These are phyloP conservation scores for Caenorhabditis becei DNA, from an alignment of 2,888 invertebrate species.

Conservation along the genomic window DNA sequence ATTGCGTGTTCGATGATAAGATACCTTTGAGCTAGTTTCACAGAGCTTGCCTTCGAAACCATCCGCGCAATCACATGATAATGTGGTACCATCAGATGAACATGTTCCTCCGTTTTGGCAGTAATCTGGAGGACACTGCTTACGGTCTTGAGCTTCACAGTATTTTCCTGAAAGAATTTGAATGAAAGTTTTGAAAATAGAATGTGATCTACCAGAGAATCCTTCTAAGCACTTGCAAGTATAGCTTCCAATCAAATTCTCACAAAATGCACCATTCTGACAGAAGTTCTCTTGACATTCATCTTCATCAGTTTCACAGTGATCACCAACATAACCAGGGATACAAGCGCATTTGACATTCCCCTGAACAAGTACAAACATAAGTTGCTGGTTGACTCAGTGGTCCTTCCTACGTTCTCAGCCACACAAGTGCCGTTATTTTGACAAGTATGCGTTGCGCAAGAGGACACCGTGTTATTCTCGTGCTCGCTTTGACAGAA, in stretches of 20 bases:
- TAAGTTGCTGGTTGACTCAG: background rate
- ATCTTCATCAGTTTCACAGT: slow-evolving; percentile 93
- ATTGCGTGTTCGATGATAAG: background rate
- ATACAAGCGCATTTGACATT: slow-evolving; percentile 93
- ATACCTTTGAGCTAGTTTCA: slow-evolving; percentile 33
- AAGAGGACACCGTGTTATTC: slow-evolving; percentile 21
- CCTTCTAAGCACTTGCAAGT: slow-evolving; percentile 70
- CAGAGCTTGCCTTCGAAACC: slow-evolving; percentile 51
- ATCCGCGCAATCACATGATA: slow-evolving; percentile 40
- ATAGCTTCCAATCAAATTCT: slow-evolving; percentile 91
- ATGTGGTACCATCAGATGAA: background rate
- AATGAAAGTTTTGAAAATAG: background rate
- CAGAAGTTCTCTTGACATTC: slow-evolving; percentile 90
- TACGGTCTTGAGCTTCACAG: slow-evolving; percentile 63
- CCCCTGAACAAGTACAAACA: slow-evolving; percentile 60
- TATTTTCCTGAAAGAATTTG: slow-evolving; percentile 44
- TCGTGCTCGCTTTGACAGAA: slow-evolving; percentile 27
- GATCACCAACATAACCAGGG: slow-evolving; percentile 88
- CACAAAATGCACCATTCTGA: slow-evolving; percentile 96
- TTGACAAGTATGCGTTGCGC: slow-evolving; percentile 69
- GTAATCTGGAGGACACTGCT: slow-evolving; percentile 31
- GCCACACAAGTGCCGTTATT: slow-evolving; percentile 76
- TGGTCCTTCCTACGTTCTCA: slow-evolving; percentile 65
- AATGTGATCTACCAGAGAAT: slow-evolving; percentile 73
- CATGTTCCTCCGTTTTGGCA: slow-evolving; percentile 54